These are phyloP conservation scores for Pangasius djambal DNA, from an alignment of 2,797 vertebrate species.

Conservation along the genomic window DNA sequence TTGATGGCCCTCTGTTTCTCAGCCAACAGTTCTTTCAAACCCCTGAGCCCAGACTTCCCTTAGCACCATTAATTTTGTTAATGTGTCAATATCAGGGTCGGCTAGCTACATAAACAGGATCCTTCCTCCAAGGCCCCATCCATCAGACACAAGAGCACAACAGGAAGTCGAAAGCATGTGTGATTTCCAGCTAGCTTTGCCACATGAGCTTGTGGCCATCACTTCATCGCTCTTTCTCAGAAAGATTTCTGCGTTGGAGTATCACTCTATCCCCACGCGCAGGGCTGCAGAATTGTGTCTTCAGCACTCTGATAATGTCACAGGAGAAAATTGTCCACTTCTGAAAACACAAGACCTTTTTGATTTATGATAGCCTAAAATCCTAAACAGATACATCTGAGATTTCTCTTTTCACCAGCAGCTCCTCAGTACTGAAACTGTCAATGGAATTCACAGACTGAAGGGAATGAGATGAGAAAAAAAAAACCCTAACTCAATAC, in stretches of 20 bases:
- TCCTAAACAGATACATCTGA: background rate
- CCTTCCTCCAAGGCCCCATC: slow-evolving; percentile 29
- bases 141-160: slow-evolving; percentile 38
- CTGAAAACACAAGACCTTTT: slow-evolving; percentile 21
- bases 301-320: slow-evolving; percentile 20
- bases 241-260: background rate
- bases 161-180: slow-evolving; percentile 15
- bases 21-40: background rate
- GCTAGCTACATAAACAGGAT: slow-evolving; percentile 26
- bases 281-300: slow-evolving; percentile 5
- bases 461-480: background rate
- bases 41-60: slow-evolving; percentile 20
- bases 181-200: slow-evolving; percentile 21
- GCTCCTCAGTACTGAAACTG: background rate
- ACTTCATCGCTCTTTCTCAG: slow-evolving; percentile 26
- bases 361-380: slow-evolving; percentile 14
- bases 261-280: background rate
- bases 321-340: slow-evolving; percentile 10
- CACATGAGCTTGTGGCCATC: slow-evolving; percentile 32
- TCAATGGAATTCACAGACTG: background rate
- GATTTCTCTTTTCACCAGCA: slow-evolving; percentile 19
- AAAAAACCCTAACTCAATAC: background rate
- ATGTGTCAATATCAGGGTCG: slow-evolving; percentile 29
- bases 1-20: background rate
- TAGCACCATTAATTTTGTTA: slow-evolving; percentile 40